Percentiles rank a stretch among this genome's conserved stretches.
Conservation (phyloP, 2,888 invertebrate genomes). For the Cheilosia soror region DNA sequence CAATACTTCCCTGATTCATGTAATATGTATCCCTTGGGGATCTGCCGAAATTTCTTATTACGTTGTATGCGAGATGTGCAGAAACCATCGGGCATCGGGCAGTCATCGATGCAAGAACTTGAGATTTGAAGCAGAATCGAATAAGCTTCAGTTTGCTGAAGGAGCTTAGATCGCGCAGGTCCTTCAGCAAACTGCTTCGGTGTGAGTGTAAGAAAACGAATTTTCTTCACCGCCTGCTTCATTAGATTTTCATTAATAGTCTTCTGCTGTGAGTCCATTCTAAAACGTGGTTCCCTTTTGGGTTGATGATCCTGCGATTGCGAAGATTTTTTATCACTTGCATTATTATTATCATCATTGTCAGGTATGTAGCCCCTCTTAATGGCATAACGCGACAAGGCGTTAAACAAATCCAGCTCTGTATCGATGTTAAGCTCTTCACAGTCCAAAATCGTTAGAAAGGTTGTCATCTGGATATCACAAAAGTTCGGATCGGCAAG, state of each 20-base stretch:
- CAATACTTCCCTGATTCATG: too few relatives aligned
- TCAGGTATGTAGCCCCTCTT: constrained; percentile 84
- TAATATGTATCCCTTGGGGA: too few relatives aligned
- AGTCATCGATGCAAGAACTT: constrained; percentile 87
- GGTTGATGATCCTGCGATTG: constrained; percentile 65
- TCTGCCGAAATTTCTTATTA: constrained; percentile 79
- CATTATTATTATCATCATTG: constrained; percentile 64
- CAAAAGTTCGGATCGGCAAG: constrained; percentile 90
- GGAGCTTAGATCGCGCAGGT: constrained; percentile 89
- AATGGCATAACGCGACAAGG: constrained; percentile 87
- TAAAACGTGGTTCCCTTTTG: constrained; percentile 77
- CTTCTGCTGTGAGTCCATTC: constrained; percentile 80
- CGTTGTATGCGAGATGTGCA: constrained; percentile 84
- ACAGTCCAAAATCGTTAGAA: constrained; percentile 90
- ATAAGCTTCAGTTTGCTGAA: constrained; percentile 91
- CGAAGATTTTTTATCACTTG: constrained; percentile 60
- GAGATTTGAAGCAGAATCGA: constrained; percentile 93
- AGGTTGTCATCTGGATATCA: constrained; percentile 90
- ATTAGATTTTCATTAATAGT: constrained; percentile 83
- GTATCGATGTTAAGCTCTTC: constrained; percentile 89
- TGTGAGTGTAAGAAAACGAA: constrained; percentile 91
- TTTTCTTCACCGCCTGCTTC: constrained; percentile 89
- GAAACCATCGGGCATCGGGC: constrained; percentile 90
- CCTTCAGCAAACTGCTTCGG: constrained; percentile 94
- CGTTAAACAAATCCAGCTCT: constrained; percentile 91